Evolutionary conservation across 2,113 vertebrate species (phyloP), one percentile per base, ranked within the genome.

Genomic region (Toxotes chatareus): DNA sequence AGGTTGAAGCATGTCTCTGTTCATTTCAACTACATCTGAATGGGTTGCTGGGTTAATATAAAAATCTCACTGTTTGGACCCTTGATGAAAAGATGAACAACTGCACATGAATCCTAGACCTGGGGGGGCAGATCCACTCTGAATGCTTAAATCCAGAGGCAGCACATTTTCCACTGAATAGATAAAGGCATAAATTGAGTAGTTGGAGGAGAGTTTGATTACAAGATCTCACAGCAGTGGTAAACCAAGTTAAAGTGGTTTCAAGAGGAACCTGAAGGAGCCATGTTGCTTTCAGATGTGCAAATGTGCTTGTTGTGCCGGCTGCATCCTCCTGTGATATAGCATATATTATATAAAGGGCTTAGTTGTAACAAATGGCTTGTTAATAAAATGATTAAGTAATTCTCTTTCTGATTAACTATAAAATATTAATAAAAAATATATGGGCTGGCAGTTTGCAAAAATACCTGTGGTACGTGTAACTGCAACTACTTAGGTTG

Each of bases 1-100:
- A 66, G 34, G 59, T 46, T 5, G 12, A 59, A 47, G 53, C 11
- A 21, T 59, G 27, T 11, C 34, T 69, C 17, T 36, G 36, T 73
- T 76, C 56, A 42, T 60, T 60, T 71, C 42, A 70, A 13, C n/a
- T 38, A n/a, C 59, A 64, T 74, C 70, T 55, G 31, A 44, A 49
- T 56, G 23, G 63, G 44, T 55, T 21, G 10, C 1, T 56, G 53
- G 44, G 63, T 57, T 81, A 23, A 73, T 62, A 34, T 36, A 47
- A 62, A 80, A 68, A 0, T 57, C 5, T 74, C 34, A 51, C 63
- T 46, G 57, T 67, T 73, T 53, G 7, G 55, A 79, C 42, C 8
- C 21, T 32, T 44, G 59, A 64, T 4, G 14, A 66, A 63, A 32
- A 80, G 27, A 47, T 11, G 5, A 49, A 47, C 36, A 19, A 60